Evolutionary conservation across 2,888 invertebrate genomes (phyloP).

Genomic region (Luffia ferchaultella): DNA sequence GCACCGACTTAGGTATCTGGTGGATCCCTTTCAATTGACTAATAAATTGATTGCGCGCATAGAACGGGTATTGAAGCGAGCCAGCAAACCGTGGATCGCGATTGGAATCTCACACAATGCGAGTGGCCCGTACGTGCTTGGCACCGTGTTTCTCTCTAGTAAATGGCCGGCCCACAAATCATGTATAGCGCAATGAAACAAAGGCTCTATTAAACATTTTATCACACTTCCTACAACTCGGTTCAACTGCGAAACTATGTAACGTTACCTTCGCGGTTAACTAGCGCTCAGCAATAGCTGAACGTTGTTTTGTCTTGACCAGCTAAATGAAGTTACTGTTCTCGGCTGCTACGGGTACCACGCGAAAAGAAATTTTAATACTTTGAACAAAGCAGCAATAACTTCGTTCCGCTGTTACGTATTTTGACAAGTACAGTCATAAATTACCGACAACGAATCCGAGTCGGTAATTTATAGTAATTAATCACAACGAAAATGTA

Average conservation of each 20-base stretch:
- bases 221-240: constrained; percentile 31
- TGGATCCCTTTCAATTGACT: constrained; percentile 6
- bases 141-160: constrained; percentile 7
- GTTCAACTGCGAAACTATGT: not conserved
- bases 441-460: too few species aligned
- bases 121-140: constrained; percentile 9
- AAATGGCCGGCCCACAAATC: constrained; percentile 6
- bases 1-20: too few species aligned
- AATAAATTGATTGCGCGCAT: constrained; percentile 10
- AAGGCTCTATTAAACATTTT: constrained; percentile 23
- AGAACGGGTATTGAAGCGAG: constrained; percentile 6
- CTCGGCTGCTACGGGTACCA: too few species aligned
- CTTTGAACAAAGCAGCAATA: too few species aligned
- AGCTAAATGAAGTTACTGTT: too few species aligned
- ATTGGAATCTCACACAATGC: constrained; percentile 12
- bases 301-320: too few species aligned
- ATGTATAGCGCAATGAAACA: constrained; percentile 6
- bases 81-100: constrained; percentile 4
- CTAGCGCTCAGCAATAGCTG: too few species aligned
- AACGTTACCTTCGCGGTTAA: not conserved
- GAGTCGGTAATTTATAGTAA: too few species aligned
- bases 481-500: too few species aligned
- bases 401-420: not conserved
- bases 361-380: not conserved
- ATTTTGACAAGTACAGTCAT: too few species aligned